A percentile compares a stretch with the other conserved stretches of the same genome.
Conservation (phyloP, 2,888 invertebrate species). For the Hedya salicella region DNA sequence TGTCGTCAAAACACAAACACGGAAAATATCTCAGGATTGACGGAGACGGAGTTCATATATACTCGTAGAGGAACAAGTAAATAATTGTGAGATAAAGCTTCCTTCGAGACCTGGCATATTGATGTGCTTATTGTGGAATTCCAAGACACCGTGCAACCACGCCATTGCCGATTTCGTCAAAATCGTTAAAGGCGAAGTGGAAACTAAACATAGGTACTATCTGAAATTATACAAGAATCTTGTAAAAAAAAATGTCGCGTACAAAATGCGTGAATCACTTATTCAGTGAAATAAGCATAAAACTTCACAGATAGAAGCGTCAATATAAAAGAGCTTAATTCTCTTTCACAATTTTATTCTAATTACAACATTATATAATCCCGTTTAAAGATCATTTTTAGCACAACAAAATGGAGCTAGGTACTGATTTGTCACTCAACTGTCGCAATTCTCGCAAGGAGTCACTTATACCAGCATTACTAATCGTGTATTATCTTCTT, state of each 20-base stretch:
- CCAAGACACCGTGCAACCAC: no score
- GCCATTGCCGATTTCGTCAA: no score
- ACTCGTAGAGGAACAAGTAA: no score
- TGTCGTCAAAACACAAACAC: no score
- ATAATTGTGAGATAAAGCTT: no score
- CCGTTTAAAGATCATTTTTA: background rate
- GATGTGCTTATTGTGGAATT: no score
- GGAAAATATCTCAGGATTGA: no score
- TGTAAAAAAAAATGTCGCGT: conserved; percentile 1
- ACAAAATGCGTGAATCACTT: conserved; percentile 9
- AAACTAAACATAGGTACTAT: no score
- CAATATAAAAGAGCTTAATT: background rate
- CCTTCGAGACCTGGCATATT: no score
- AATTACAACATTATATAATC: background rate
- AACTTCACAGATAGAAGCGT: background rate
- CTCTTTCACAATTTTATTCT: no score
- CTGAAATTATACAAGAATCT: background rate
- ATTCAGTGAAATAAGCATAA: conserved; percentile 18
- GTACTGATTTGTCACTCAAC: background rate
- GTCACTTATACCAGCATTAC: conserved; percentile 33
- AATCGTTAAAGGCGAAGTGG: no score
- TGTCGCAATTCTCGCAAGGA: conserved; percentile 1
- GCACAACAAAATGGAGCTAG: background rate
- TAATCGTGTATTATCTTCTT: conserved; percentile 24
- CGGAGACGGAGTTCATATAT: no score